These are phyloP conservation scores for Nanorana parkeri DNA, from an alignment of 2,113 vertebrate species.

Conservation along the genomic window DNA sequence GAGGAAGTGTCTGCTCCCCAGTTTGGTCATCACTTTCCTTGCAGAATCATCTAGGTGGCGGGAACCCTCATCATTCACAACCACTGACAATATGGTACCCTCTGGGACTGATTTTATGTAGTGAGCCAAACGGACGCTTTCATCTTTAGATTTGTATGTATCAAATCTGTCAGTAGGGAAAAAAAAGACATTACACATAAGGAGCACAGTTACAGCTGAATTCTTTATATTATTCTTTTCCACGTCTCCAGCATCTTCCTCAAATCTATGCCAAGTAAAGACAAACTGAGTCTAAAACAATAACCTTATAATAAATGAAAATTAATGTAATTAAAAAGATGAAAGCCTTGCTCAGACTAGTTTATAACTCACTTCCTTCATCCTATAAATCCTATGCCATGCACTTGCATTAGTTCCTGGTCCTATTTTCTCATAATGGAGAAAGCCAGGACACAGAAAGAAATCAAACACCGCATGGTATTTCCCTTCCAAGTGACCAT, in stretches of 20 bases:
- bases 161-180: slow-evolving; percentile 81
- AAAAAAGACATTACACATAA: neutral
- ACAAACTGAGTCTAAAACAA: neutral
- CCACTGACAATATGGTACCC: slow-evolving; percentile 85
- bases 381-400: no score
- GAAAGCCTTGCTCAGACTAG: no score
- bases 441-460: no score
- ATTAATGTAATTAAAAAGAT: neutral
- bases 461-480: no score
- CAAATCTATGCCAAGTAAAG: no score
- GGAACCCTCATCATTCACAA: slow-evolving; percentile 96
- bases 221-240: no score
- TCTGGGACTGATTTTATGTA: slow-evolving; percentile 77
- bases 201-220: no score
- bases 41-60: slow-evolving; percentile 89
- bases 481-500: no score
- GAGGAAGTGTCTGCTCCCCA: slow-evolving; percentile 90
- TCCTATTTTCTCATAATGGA: no score
- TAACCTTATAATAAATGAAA: neutral
- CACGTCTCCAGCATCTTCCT: no score
- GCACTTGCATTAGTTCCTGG: no score
- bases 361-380: no score
- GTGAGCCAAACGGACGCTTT: slow-evolving; percentile 86
- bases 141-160: slow-evolving; percentile 88
- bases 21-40: slow-evolving; percentile 82